phyloP scores from a whole-genome alignment of 2,888 invertebrate genomes.

The Lasioglossum pauxillum region DNA sequence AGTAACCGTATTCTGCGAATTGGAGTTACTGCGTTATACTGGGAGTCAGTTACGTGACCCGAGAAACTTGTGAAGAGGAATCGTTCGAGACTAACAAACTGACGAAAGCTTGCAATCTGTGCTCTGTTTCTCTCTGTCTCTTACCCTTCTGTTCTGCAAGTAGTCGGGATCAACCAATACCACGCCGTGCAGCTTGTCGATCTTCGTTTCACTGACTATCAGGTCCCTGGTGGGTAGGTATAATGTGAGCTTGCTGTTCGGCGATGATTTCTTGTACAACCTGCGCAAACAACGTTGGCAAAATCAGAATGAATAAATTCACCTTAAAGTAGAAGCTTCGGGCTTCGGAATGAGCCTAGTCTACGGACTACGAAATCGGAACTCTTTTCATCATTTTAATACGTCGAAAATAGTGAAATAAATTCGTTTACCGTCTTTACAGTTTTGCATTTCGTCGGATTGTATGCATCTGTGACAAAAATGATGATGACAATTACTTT shows the following conservation, averaged over 20 bases:
- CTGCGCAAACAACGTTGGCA: slow-evolving; percentile 83
- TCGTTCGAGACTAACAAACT: neutral
- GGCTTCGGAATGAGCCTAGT: neutral
- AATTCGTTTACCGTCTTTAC: too few species aligned
- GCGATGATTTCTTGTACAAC: slow-evolving; percentile 95
- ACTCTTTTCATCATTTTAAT: too few species aligned
- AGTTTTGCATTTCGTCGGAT: too few species aligned
- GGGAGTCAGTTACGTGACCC: neutral
- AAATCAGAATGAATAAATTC: neutral
- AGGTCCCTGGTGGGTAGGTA: slow-evolving; percentile 94
- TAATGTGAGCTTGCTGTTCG: slow-evolving; percentile 93
- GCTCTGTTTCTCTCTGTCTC: neutral
- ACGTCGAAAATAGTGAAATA: too few species aligned
- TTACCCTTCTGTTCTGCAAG: slow-evolving; percentile 91
- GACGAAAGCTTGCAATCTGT: neutral
- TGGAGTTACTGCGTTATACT: neutral
- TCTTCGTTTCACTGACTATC: slow-evolving; percentile 89
- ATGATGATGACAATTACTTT: too few species aligned
- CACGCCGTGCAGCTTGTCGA: slow-evolving; percentile 95
- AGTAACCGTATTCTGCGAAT: neutral
- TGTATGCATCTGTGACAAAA: too few species aligned
- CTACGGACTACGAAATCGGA: neutral
- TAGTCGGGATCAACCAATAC: slow-evolving; percentile 96
- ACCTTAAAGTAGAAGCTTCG: neutral
- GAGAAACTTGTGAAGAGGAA: neutral